phyloP scores from a whole-genome alignment of 2,888 invertebrate species.

The Phengaris alcon region DNA sequence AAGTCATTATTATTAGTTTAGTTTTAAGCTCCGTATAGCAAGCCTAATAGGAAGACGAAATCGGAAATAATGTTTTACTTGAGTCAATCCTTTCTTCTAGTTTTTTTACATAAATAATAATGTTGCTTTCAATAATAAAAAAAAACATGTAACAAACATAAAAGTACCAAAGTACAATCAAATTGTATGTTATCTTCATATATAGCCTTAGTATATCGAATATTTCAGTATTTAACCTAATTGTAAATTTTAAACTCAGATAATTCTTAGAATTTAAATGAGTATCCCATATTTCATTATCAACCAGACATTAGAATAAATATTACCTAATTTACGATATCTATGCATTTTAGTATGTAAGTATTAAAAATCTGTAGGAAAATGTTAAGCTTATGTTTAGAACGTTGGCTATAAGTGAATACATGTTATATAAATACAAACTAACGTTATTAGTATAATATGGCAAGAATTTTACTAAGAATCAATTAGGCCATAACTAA shows the following conservation, averaged over 20 bases:
- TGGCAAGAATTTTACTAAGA: slow-evolving; percentile 19
- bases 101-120: neutral
- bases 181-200: slow-evolving; percentile 12
- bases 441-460: neutral
- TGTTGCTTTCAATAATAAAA: slow-evolving; percentile 18
- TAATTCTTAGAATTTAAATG: slow-evolving; percentile 26
- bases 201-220: slow-evolving; percentile 14
- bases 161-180: slow-evolving; percentile 15
- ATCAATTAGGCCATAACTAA: slow-evolving; percentile 25
- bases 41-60: neutral
- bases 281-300: slow-evolving; percentile 14
- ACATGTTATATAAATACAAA: slow-evolving; percentile 9
- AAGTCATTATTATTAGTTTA: neutral
- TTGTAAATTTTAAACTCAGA: slow-evolving; percentile 24
- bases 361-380: slow-evolving; percentile 28
- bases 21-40: neutral
- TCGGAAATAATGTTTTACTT: slow-evolving; percentile 3
- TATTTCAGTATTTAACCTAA: slow-evolving; percentile 22
- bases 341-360: slow-evolving; percentile 24
- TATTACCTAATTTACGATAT: slow-evolving; percentile 27
- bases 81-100: neutral
- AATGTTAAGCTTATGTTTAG: slow-evolving; percentile 21
- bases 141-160: neutral
- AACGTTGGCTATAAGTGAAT: slow-evolving; percentile 16
- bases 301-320: slow-evolving; percentile 20